Evolutionary conservation across 2,113 vertebrate genomes (phyloP).

Genomic region (Hippotragus niger): DNA sequence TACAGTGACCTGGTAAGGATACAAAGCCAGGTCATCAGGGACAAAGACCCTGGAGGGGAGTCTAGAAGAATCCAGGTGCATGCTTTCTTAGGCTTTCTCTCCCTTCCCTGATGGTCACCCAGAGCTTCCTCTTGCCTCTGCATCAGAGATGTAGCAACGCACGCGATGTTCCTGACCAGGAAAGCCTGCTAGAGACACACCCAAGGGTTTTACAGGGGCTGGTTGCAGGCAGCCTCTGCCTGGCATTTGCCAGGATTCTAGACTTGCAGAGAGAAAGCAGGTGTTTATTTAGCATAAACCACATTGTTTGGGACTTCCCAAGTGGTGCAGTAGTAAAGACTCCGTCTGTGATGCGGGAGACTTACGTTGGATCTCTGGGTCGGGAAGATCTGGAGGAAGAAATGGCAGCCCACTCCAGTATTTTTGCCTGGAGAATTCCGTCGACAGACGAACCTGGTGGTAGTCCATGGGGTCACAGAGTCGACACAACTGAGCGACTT

Average conservation of each 20-base stretch:
- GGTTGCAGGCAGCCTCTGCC: not conserved
- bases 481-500: not conserved
- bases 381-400: not conserved
- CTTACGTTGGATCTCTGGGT: not conserved
- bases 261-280: not conserved
- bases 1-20: not conserved
- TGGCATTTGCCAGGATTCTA: not conserved
- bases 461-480: not conserved
- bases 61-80: not conserved
- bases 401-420: not conserved
- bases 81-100: not conserved
- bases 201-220: not conserved
- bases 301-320: not conserved
- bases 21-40: not conserved
- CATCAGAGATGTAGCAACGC: rapidly evolving
- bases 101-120: not conserved
- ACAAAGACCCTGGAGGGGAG: not conserved
- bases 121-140: not conserved
- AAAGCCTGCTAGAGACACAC: not conserved
- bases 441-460: not conserved
- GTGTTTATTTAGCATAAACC: not conserved
- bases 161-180: not conserved
- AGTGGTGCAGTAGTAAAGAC: not conserved
- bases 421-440: not conserved
- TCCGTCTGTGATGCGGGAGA: not conserved